Conservation (phyloP, 2,797 vertebrate genomes). For the Hoplostethus mediterraneus region DNA sequence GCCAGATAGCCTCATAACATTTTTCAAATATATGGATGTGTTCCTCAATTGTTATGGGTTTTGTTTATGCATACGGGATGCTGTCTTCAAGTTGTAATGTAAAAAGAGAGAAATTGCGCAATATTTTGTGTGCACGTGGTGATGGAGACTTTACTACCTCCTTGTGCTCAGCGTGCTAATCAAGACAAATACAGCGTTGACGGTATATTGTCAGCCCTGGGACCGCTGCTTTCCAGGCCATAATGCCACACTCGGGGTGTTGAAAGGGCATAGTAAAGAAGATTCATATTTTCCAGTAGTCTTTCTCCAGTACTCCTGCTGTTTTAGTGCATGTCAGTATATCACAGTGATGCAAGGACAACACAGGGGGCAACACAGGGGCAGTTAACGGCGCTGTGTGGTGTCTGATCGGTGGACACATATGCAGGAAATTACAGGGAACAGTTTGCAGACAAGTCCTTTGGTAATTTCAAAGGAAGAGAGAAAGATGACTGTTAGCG, state of each 20-base stretch:
- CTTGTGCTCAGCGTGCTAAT: conserved; percentile 50
- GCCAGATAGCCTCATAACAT: conserved; percentile 41
- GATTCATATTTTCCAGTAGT: conserved; percentile 42
- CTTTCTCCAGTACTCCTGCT: conserved; percentile 51
- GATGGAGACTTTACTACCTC: conserved; percentile 33
- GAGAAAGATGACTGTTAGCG: not conserved
- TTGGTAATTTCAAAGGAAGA: conserved; percentile 2
- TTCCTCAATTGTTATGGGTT: conserved; percentile 13
- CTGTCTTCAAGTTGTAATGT: conserved; percentile 25
- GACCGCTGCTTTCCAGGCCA: conserved; percentile 38
- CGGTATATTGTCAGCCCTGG: conserved; percentile 36
- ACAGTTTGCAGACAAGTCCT: conserved; percentile 22
- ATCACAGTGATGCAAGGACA: conserved; percentile 35
- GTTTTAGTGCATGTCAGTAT: conserved; percentile 58
- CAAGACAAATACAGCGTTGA: conserved; percentile 56
- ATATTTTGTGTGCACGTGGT: conserved; percentile 28
- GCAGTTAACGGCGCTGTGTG: conserved; percentile 40
- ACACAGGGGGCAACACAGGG: conserved; percentile 33
- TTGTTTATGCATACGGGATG: conserved; percentile 36
- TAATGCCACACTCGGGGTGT: conserved; percentile 30
- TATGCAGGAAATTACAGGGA: conserved; percentile 27
- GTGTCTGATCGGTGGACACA: conserved; percentile 52
- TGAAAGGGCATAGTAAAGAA: conserved; percentile 29
- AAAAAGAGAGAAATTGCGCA: conserved; percentile 15
- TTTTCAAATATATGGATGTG: conserved; percentile 37